A percentile compares a stretch with the other conserved stretches of the same genome.
Evolutionary conservation across 2,888 invertebrate genomes (phyloP).

Genomic region (Deilephila porcellus): DNA sequence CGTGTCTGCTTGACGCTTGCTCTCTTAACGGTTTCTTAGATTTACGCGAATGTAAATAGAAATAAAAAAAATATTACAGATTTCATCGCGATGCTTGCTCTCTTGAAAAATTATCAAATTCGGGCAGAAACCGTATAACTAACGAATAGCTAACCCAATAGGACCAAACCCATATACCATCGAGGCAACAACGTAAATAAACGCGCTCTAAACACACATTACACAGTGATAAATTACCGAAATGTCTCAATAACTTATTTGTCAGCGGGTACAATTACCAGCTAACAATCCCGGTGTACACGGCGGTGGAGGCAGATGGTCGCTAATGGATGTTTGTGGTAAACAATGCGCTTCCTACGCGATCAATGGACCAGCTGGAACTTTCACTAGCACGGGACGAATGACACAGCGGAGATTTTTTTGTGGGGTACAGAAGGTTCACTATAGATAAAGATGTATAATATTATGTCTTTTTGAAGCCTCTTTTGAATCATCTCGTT

Average conservation of each 20-base stretch:
- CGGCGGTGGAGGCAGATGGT: constrained; percentile 8
- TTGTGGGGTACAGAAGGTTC: background rate
- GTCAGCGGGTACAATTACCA: constrained; percentile 5
- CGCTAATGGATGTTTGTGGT: constrained; percentile 21
- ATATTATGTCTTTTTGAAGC: no score
- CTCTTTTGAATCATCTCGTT: no score
- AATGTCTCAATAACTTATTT: constrained; percentile 15
- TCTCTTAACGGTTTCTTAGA: no score
- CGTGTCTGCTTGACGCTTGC: no score
- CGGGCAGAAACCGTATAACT: no score
- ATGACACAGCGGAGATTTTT: background rate
- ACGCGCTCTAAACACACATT: background rate
- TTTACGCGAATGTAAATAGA: no score
- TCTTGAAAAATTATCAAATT: no score
- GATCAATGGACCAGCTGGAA: constrained; percentile 41
- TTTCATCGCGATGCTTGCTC: no score
- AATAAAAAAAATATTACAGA: no score
- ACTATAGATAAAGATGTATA: background rate
- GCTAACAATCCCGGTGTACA: constrained; percentile 14
- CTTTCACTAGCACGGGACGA: constrained; percentile 47
- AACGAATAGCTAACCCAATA: no score
- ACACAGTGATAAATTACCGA: constrained; percentile 8
- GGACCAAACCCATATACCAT: background rate
- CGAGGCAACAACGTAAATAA: background rate
- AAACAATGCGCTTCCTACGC: constrained; percentile 27